Base-by-base conservation (phyloP, 2,888 invertebrate species). In the Nebria brevicollis region DNA sequence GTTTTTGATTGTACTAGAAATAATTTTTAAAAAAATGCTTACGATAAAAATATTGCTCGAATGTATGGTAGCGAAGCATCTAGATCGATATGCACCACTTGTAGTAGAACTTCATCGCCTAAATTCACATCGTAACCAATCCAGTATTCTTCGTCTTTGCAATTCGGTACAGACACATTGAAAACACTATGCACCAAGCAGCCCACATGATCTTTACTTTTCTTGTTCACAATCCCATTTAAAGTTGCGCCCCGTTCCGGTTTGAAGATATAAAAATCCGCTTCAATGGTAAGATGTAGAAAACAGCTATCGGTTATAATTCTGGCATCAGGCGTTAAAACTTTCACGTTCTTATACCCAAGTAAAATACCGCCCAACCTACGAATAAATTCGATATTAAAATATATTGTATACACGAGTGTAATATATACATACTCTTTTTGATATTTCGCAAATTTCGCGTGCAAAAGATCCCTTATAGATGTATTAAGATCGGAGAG, bases 151-250 rank as follows among this genome's bases (percentile, higher is more conserved):
- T 86, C 86, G 41, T 86, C 85, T 54, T 90, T 90, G 7, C 92
- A 91, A 85, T 92, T 91, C 66, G 93, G 93, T 72, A 95, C 91
- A 4, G 94, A 93, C 11, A 94, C 93, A 88, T 94, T 94, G 85
- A 95, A 95, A 34, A 92, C 91, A 85, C 93, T 91, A 86, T 95
- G 94, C 0, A 94, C 92, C 77, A 95, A 89, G 83, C 94, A 91
- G 3, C 93, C 93, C 81, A 95, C 89, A 88, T 94, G 94, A 84
- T 93, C 92, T 64, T 89, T 87, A 83, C 92, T 92, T 83, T 92
- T 93, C 87, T 94, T 94, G 86, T 93, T 94, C 0, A 95, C 93
- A 83, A 92, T 87, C 10, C 94, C 95, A 86, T 90, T 91, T 73
- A 95, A 86, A 20, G 20, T 54, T 88, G 89, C 82, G 91, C 91